Percentiles rank a stretch among this genome's conserved stretches.
Conservation (phyloP, 2,888 invertebrate species). For the Chloroclysta siterata region DNA sequence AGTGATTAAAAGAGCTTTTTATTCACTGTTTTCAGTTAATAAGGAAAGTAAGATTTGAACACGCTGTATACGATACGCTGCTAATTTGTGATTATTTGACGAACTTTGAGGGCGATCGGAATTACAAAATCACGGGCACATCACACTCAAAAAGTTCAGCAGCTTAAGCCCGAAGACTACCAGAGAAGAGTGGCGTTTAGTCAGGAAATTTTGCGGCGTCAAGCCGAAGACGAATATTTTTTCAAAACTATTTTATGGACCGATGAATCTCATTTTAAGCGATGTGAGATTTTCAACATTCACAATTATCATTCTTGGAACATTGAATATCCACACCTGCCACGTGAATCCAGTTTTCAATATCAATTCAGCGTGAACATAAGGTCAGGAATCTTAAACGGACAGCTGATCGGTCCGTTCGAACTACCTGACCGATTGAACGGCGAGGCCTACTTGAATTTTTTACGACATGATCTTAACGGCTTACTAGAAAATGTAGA, state of each 20-base stretch:
- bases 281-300: constrained; percentile 4
- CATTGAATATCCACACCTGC: constrained; percentile 1
- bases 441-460: constrained; percentile 3
- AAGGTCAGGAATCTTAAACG: not conserved
- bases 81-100: no score
- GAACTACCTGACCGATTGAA: constrained; percentile 4
- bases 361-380: constrained; percentile 4
- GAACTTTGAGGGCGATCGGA: no score
- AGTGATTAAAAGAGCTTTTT: no score
- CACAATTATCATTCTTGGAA: constrained; percentile 1
- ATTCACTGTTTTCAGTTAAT: no score
- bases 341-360: constrained; percentile 4
- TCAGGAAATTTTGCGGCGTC: not conserved
- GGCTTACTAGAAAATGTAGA: not conserved
- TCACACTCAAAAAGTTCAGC: not conserved
- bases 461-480: not conserved
- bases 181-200: not conserved
- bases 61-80: no score
- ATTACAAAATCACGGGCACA: no score
- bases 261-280: constrained; percentile 4
- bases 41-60: no score
- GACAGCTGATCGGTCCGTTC: constrained; percentile 2
- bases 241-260: constrained; percentile 3
- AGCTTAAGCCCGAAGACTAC: not conserved
- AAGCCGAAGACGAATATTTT: not conserved